Conservation (phyloP, 2,797 vertebrate genomes). For the Typhlichthys subterraneus region DNA sequence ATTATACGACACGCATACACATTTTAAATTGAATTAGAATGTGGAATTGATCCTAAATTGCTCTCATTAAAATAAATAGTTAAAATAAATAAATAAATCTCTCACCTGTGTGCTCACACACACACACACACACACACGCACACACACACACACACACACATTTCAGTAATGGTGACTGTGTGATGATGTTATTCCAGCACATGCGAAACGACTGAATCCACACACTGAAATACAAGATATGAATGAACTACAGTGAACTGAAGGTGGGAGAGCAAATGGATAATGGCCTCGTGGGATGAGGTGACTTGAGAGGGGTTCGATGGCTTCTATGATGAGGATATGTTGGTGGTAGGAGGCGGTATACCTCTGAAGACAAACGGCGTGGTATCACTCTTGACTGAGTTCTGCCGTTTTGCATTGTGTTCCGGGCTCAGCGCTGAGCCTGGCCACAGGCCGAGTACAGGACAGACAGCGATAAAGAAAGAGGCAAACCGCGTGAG, state of each 20-base stretch:
- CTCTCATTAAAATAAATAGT: too few species aligned
- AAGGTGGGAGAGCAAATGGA: conserved; percentile 9
- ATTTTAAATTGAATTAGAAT: too few species aligned
- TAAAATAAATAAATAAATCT: too few species aligned
- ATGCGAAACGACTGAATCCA: conserved; percentile 13
- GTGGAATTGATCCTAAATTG: too few species aligned
- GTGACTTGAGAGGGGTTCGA: conserved; percentile 3
- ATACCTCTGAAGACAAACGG: conserved; percentile 92
- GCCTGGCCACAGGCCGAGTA: conserved; percentile 66
- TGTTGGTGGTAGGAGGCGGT: conserved; percentile 13
- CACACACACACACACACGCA: neutral
- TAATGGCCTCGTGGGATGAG: neutral
- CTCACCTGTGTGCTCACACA: neutral
- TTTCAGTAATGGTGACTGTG: neutral
- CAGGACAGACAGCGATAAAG: neutral
- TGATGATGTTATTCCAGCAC: neutral
- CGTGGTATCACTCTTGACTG: conserved; percentile 93
- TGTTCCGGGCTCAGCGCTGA: conserved; percentile 89
- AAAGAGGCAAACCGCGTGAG: conserved; percentile 1
- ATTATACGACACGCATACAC: too few species aligned
- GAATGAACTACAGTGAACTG: neutral
- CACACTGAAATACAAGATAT: neutral
- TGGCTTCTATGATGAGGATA: neutral
- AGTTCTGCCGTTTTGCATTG: conserved; percentile 87
- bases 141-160: neutral